Percentiles rank a stretch among this genome's conserved stretches.
These are phyloP conservation scores for Agrilus cyanescens DNA, from an alignment of 2,888 invertebrate genomes.

Conservation along the genomic window DNA sequence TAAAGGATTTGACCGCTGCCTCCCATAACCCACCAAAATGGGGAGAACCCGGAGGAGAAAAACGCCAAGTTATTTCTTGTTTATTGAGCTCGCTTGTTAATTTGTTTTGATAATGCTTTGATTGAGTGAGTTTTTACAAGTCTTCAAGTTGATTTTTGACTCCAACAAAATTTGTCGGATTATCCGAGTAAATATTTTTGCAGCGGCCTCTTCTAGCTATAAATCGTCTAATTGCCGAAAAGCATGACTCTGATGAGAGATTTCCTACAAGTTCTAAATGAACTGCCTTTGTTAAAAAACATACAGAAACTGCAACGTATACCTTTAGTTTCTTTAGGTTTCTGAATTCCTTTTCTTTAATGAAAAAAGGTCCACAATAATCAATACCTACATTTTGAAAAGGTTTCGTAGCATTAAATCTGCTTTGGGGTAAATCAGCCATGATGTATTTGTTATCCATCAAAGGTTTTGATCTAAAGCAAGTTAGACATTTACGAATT, in stretches of 20 bases:
- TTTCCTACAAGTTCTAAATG: conserved; percentile 14
- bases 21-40: too few species aligned
- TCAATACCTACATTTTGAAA: conserved; percentile 16
- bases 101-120: too few species aligned
- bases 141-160: neutral
- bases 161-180: conserved; percentile 17
- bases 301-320: conserved; percentile 12
- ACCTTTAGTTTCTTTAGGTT: conserved; percentile 5
- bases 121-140: too few species aligned
- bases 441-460: conserved; percentile 10
- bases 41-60: too few species aligned
- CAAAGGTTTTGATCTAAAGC: conserved; percentile 7
- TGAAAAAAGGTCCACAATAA: conserved; percentile 13
- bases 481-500: conserved; percentile 8
- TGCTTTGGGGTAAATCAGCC: conserved; percentile 15
- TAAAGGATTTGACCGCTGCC: too few species aligned
- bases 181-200: conserved; percentile 12
- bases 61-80: too few species aligned
- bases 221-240: conserved; percentile 15
- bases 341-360: conserved; percentile 5
- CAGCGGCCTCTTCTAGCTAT: neutral
- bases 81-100: too few species aligned
- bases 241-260: conserved; percentile 11
- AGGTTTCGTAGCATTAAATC: conserved; percentile 10
- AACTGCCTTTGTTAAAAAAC: conserved; percentile 3